These are phyloP conservation scores for Lethocerus indicus DNA, from an alignment of 1,140 invertebrate genomes.

Conservation along the genomic window DNA sequence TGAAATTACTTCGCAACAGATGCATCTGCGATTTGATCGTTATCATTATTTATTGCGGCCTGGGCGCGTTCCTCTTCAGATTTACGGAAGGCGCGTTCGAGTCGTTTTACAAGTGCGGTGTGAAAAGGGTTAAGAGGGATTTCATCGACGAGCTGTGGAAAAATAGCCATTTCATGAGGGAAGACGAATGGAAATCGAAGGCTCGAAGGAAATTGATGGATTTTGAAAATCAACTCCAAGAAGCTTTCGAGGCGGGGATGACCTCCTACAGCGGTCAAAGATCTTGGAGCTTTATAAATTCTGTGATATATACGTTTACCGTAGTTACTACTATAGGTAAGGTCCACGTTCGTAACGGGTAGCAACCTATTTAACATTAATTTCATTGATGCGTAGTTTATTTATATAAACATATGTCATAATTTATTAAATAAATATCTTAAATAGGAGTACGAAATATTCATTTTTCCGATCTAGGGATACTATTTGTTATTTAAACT, in stretches of 20 bases:
- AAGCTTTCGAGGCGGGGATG: slow-evolving; percentile 62
- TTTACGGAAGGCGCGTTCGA: slow-evolving; percentile 67
- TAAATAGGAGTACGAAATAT: too few relatives aligned
- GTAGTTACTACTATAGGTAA: slow-evolving; percentile 90
- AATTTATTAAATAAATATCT: too few relatives aligned
- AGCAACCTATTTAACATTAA: too few relatives aligned
- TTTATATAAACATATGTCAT: too few relatives aligned
- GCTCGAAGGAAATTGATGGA: slow-evolving; percentile 60
- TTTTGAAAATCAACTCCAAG: slow-evolving; percentile 73
- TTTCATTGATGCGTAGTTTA: too few relatives aligned
- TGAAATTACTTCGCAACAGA: slow-evolving; percentile 38
- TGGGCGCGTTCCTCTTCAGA: slow-evolving; percentile 58
- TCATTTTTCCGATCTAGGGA: too few relatives aligned
- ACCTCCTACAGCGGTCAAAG: slow-evolving; percentile 62
- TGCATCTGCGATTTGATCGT: slow-evolving; percentile 47
- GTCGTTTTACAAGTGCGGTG: slow-evolving; percentile 71
- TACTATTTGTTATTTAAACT: too few relatives aligned
- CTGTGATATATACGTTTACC: slow-evolving; percentile 80
- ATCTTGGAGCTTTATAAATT: slow-evolving; percentile 85
- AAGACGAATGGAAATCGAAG: slow-evolving; percentile 76
- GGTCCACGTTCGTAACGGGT: slow-evolving; percentile 16
- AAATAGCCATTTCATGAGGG: slow-evolving; percentile 56
- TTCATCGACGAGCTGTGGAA: slow-evolving; percentile 67
- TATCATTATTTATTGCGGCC: slow-evolving; percentile 51
- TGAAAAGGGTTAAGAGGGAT: slow-evolving; percentile 67